Conservation (phyloP, 1,140 invertebrate species). For the Achroia grisella region DNA sequence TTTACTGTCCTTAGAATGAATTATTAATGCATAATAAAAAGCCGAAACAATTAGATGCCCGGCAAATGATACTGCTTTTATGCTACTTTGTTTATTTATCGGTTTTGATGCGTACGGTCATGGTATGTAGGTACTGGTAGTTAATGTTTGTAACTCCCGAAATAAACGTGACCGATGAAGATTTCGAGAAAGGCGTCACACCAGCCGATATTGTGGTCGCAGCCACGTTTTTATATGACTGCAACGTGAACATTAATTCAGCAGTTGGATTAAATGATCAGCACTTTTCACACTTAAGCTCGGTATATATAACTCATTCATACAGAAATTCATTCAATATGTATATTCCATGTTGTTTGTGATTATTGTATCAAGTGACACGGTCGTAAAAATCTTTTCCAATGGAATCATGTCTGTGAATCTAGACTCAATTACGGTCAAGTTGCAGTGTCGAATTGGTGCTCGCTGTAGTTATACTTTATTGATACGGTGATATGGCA, state of each 20-base stretch:
- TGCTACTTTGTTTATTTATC: too few species aligned
- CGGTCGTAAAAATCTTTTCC: constrained; percentile 1
- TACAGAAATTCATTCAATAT: not conserved
- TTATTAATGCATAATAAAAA: too few species aligned
- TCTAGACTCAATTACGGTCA: constrained; percentile 22
- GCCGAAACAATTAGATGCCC: too few species aligned
- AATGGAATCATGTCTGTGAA: constrained; percentile 5
- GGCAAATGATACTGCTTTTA: too few species aligned
- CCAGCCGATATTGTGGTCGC: constrained; percentile 38
- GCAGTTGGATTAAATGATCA: constrained; percentile 31
- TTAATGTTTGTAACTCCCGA: constrained; percentile 30
- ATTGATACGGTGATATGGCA: constrained; percentile 14
- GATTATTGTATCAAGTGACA: not conserved
- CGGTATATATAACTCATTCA: too few species aligned
- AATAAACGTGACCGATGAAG: constrained; percentile 54
- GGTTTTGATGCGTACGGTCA: not conserved
- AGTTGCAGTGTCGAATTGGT: constrained; percentile 1
- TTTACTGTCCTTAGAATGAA: not conserved
- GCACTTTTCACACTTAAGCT: constrained; percentile 38
- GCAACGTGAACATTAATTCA: constrained; percentile 25
- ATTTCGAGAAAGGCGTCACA: constrained; percentile 53
- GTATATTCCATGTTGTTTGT: too few species aligned
- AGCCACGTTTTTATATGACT: constrained; percentile 18
- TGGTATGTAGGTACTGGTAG: not conserved
- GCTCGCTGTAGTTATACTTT: constrained; percentile 1